Evolutionary conservation across 2,888 invertebrate species (phyloP).

Genomic region (Petrolisthes cinctipes): DNA sequence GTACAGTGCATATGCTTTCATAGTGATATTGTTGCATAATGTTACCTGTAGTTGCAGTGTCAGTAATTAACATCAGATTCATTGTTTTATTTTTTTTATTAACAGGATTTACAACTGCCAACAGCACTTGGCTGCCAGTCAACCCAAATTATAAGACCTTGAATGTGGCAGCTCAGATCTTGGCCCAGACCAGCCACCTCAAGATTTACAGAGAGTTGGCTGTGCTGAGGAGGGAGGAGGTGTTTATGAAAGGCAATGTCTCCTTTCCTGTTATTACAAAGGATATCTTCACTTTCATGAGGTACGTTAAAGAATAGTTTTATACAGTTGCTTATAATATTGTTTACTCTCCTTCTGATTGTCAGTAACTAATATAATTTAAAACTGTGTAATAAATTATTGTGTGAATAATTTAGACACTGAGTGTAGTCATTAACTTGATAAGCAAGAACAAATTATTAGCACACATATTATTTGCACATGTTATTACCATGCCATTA

Average conservation of each 20-base stretch:
- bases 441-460: background rate
- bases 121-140: constrained; percentile 78
- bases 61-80: background rate
- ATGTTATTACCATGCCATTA: background rate
- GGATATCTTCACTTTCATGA: constrained; percentile 59
- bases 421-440: too few relatives aligned
- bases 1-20: background rate
- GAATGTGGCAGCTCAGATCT: constrained; percentile 75
- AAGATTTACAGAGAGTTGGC: constrained; percentile 75
- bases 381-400: too few relatives aligned
- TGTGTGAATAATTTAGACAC: too few relatives aligned
- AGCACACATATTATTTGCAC: background rate
- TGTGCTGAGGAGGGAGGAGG: constrained; percentile 71
- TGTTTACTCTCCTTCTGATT: background rate
- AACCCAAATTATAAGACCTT: constrained; percentile 75
- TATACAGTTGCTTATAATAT: background rate
- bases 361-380: background rate
- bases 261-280: constrained; percentile 52
- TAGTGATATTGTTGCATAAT: background rate
- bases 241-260: constrained; percentile 51
- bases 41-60: background rate
- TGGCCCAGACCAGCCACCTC: constrained; percentile 72
- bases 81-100: background rate
- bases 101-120: constrained; percentile 74
- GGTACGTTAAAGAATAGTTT: constrained; percentile 29